Conservation (phyloP, 2,797 vertebrate species). For the Chloroceryle amazona region DNA sequence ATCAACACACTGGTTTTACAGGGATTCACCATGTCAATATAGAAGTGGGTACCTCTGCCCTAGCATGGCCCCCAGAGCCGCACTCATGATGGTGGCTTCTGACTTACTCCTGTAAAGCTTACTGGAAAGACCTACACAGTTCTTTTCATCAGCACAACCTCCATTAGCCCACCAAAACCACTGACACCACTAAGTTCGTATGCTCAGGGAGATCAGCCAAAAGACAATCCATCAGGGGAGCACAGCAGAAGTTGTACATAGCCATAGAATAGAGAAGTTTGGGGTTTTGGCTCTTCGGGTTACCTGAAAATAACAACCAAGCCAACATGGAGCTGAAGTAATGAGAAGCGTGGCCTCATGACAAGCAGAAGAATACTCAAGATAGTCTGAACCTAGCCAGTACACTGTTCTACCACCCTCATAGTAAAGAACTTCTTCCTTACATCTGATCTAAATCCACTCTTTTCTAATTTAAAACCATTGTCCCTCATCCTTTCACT, state of each 20-base stretch:
- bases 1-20: background rate
- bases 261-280: background rate
- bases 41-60: background rate
- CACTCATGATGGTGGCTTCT: background rate
- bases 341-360: background rate
- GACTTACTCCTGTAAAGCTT: background rate
- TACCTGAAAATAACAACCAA: background rate
- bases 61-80: accelerated
- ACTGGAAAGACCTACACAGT: background rate
- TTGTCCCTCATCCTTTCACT: too few species aligned
- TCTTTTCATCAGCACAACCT: background rate
- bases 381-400: background rate
- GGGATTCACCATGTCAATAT: background rate
- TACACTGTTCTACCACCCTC: too few species aligned
- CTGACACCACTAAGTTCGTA: background rate
- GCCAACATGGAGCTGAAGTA: background rate
- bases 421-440: too few species aligned
- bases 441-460: too few species aligned
- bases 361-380: background rate
- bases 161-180: background rate
- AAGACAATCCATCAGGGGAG: background rate
- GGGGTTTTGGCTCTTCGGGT: background rate
- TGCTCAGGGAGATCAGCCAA: background rate
- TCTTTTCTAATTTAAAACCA: too few species aligned
- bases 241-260: background rate